A percentile compares a stretch with the other conserved stretches of the same genome.
phyloP scores from a whole-genome alignment of 2,888 invertebrate species.

The Zaprionus lineosus region DNA sequence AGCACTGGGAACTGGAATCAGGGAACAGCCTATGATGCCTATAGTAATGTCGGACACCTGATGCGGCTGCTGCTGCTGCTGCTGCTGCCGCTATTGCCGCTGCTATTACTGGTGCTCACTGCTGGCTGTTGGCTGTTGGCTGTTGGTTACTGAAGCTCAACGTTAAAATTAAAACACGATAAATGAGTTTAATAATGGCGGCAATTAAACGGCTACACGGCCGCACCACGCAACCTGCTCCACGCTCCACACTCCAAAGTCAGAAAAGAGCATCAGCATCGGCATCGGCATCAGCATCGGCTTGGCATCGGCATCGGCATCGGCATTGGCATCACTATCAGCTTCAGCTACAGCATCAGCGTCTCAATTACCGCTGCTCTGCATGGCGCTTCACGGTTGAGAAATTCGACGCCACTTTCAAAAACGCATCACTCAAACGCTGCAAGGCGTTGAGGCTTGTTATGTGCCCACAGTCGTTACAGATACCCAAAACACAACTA shows the following conservation, averaged over 20 bases:
- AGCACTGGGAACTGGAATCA: too few species aligned
- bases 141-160: constrained; percentile 50
- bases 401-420: constrained; percentile 78
- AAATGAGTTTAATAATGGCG: constrained; percentile 80
- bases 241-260: constrained; percentile 23
- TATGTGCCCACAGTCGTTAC: constrained; percentile 53
- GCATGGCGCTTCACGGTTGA: constrained; percentile 77
- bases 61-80: constrained; percentile 29
- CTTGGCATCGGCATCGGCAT: neutral
- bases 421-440: constrained; percentile 73
- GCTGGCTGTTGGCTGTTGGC: too few species aligned
- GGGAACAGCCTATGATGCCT: constrained; percentile 30
- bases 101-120: constrained; percentile 10
- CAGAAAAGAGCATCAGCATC: constrained; percentile 13
- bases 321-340: constrained; percentile 39
- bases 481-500: constrained; percentile 50
- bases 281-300: constrained; percentile 21
- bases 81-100: constrained; percentile 8
- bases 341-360: constrained; percentile 57
- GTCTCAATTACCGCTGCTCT: constrained; percentile 72
- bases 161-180: constrained; percentile 76
- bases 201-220: constrained; percentile 74
- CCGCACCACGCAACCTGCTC: constrained; percentile 40
- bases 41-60: constrained; percentile 47
- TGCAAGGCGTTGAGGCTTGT: constrained; percentile 69